Evolutionary conservation across 2,888 invertebrate species (phyloP).

Genomic region (Trypoxylon attenuatum): DNA sequence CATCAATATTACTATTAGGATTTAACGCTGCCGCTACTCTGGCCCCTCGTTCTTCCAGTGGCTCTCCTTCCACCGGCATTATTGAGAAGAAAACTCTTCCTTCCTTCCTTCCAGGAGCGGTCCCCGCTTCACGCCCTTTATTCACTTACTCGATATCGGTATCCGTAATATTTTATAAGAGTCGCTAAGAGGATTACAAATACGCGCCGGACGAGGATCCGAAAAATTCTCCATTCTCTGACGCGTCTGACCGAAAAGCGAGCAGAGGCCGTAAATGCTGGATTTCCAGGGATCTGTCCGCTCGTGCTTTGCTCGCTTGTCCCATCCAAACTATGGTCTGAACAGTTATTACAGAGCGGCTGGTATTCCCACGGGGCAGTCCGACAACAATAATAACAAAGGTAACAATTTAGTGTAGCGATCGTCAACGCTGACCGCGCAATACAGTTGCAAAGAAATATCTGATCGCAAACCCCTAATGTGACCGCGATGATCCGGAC

Average conservation of each 20-base stretch:
- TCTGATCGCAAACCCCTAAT: too few species aligned
- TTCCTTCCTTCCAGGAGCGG: background rate
- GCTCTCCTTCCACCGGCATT: too few species aligned
- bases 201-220: background rate
- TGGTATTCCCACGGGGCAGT: constrained; percentile 9
- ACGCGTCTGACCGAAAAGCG: too few species aligned
- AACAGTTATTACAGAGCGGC: constrained; percentile 9
- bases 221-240: background rate
- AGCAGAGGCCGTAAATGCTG: background rate
- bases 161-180: background rate
- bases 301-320: too few species aligned
- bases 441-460: too few species aligned
- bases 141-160: too few species aligned
- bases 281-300: too few species aligned
- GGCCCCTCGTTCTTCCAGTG: too few species aligned
- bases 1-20: background rate
- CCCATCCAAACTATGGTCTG: background rate
- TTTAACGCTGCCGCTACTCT: background rate
- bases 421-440: too few species aligned
- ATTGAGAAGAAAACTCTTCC: background rate
- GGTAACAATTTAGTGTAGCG: too few species aligned
- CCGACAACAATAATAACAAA: constrained; percentile 37
- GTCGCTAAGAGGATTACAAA: background rate
- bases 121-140: background rate
- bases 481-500: too few species aligned